A percentile compares a stretch with the other conserved stretches of the same genome.
Conservation (phyloP, 2,888 invertebrate species). For the Ochlodes sylvanus region DNA sequence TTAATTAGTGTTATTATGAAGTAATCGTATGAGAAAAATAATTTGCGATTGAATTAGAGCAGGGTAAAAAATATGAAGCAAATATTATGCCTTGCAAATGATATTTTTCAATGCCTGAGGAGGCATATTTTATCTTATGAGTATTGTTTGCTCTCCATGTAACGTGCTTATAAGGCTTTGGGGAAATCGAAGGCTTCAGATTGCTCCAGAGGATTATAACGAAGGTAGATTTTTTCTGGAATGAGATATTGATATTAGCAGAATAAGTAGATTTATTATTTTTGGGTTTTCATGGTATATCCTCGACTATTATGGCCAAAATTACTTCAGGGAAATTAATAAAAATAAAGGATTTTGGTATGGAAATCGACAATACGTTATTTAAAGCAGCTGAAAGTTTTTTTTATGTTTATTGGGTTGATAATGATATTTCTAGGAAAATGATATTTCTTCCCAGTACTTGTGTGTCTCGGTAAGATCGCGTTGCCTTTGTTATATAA, state of each 20-base stretch:
- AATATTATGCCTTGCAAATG: too few relatives aligned
- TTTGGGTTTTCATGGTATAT: background rate
- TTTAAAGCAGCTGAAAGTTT: too few relatives aligned
- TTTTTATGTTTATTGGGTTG: too few relatives aligned
- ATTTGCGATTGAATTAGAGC: too few relatives aligned
- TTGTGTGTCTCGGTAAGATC: too few relatives aligned
- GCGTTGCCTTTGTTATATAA: too few relatives aligned
- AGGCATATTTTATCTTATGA: background rate
- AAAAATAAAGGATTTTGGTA: background rate
- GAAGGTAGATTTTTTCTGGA: conserved; percentile 12
- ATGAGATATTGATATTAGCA: conserved; percentile 17
- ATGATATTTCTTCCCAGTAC: too few relatives aligned
- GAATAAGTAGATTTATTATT: conserved; percentile 5
- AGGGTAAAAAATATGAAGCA: too few relatives aligned
- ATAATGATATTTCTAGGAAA: too few relatives aligned
- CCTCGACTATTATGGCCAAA: too few relatives aligned
- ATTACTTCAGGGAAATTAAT: background rate
- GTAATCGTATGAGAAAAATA: too few relatives aligned
- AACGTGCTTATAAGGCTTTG: conserved; percentile 19
- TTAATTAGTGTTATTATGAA: too few relatives aligned
- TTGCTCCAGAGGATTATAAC: conserved; percentile 20
- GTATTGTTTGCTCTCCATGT: background rate
- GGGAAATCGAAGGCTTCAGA: conserved; percentile 21
- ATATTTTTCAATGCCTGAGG: background rate
- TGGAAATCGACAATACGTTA: background rate